Conservation (phyloP, 1,140 invertebrate species). For the Psilanteris sp. region DNA sequence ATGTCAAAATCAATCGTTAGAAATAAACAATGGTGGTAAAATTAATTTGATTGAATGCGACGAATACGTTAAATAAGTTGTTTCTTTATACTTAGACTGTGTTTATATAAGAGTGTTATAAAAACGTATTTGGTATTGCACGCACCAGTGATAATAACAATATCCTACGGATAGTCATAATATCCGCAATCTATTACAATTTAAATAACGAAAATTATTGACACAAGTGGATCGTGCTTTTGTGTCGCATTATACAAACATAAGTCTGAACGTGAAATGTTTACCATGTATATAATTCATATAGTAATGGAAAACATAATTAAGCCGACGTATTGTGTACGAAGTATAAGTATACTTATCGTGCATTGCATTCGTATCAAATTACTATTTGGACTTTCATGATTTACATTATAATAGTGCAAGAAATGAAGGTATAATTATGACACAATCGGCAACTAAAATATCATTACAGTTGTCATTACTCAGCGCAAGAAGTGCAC, state of each 20-base stretch:
- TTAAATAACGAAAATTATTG: conserved; percentile 25
- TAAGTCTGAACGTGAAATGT: neutral
- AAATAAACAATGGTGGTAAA: neutral
- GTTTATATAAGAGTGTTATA: conserved; percentile 5
- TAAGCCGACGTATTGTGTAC: neutral
- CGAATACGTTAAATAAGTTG: too few relatives aligned
- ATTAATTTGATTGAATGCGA: conserved; percentile 1
- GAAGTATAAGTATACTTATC: neutral
- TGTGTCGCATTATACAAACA: neutral
- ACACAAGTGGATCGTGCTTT: conserved; percentile 16
- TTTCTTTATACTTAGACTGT: neutral
- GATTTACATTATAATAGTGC: too few relatives aligned
- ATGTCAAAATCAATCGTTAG: too few relatives aligned
- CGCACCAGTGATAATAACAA: conserved; percentile 14
- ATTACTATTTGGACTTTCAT: too few relatives aligned
- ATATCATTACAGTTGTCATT: too few relatives aligned
- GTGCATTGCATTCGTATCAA: neutral
- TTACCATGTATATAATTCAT: neutral
- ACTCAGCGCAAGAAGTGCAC: too few relatives aligned
- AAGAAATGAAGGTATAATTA: too few relatives aligned
- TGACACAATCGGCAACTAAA: too few relatives aligned
- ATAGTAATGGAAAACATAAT: neutral
- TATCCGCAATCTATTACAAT: conserved; percentile 21
- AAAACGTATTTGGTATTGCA: conserved; percentile 7
- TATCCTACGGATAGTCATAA: conserved; percentile 11